A percentile compares a stretch with the other conserved stretches of the same genome.
phyloP scores from a whole-genome alignment of 2,797 vertebrate genomes.

The Oceanodroma leucorhoa region DNA sequence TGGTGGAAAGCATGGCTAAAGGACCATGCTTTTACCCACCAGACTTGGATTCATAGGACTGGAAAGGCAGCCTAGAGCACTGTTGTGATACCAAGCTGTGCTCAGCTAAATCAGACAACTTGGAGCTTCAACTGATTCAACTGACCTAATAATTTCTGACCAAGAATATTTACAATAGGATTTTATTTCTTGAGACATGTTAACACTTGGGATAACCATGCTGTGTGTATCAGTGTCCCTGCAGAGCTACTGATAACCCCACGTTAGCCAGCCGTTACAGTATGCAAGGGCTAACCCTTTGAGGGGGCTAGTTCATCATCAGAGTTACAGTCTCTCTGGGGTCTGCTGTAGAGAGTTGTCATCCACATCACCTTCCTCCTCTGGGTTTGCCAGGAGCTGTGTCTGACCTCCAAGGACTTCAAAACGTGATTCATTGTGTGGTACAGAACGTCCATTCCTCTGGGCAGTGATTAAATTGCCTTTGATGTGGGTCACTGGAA shows the following conservation, averaged over 20 bases:
- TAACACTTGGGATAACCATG: background rate
- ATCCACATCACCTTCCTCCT: conserved; percentile 31
- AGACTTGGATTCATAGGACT: background rate
- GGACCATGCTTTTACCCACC: background rate
- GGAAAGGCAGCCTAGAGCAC: background rate
- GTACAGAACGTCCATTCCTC: conserved; percentile 51
- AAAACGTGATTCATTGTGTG: conserved; percentile 55
- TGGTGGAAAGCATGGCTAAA: background rate
- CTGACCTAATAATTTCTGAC: background rate
- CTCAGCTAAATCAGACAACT: background rate
- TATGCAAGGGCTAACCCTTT: background rate
- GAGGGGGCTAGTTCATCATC: background rate
- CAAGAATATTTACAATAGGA: background rate
- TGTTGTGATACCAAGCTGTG: background rate
- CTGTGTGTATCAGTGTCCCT: background rate
- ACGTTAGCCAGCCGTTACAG: background rate
- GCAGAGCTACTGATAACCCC: background rate
- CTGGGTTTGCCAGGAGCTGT: conserved; percentile 40
- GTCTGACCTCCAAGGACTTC: conserved; percentile 37
- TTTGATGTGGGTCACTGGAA: conserved; percentile 58
- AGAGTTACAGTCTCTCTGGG: background rate
- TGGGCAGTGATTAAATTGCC: conserved; percentile 38
- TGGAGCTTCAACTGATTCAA: background rate
- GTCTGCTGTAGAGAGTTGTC: conserved; percentile 4
- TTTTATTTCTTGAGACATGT: background rate